Evolutionary conservation across 2,888 invertebrate genomes (phyloP).

Genomic region (Pyrocoelia pectoralis): DNA sequence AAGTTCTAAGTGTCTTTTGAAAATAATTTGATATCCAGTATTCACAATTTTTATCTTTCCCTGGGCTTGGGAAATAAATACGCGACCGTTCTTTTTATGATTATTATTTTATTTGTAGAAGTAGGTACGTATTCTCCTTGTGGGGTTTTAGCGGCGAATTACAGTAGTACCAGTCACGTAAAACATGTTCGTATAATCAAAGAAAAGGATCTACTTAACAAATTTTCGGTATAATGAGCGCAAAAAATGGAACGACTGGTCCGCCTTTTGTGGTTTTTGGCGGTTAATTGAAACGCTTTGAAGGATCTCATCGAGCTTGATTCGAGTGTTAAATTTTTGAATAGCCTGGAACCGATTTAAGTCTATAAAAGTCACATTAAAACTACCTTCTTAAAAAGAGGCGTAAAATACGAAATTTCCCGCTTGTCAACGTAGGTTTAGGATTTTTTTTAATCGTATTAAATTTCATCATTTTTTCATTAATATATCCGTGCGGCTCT

Average conservation of each 20-base stretch:
- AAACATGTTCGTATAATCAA: no score
- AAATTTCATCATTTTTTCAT: neutral
- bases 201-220: neutral
- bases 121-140: no score
- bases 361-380: slow-evolving; percentile 47
- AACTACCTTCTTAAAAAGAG: slow-evolving; percentile 39
- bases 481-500: slow-evolving; percentile 13
- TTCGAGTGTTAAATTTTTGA: slow-evolving; percentile 22
- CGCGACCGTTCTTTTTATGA: no score
- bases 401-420: slow-evolving; percentile 47
- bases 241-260: neutral
- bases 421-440: slow-evolving; percentile 43
- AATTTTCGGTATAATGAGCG: neutral
- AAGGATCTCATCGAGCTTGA: neutral
- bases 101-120: no score
- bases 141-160: no score
- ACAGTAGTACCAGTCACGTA: no score
- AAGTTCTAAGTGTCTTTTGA: no score
- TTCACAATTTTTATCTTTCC: no score
- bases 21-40: no score
- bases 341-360: slow-evolving; percentile 31
- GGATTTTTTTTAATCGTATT: neutral
- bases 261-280: neutral
- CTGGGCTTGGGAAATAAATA: no score
- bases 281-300: neutral